Evolutionary conservation across 2,888 invertebrate species (phyloP).

Genomic region (Megastigmus dorsalis): DNA sequence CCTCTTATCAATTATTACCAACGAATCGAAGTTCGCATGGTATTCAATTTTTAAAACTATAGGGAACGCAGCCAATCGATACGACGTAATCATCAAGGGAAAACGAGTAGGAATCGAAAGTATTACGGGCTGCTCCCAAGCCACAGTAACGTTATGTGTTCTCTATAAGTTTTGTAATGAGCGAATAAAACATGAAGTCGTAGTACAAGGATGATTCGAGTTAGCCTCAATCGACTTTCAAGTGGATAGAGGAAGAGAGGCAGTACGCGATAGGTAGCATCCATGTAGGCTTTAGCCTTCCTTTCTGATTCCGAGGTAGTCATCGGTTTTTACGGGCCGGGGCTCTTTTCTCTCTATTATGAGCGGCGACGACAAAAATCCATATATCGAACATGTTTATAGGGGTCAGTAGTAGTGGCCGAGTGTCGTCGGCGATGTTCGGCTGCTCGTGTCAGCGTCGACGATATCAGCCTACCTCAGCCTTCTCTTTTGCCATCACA

Average conservation of each 20-base stretch:
- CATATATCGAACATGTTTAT: conserved; percentile 71
- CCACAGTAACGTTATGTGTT: not conserved
- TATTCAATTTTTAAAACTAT: not conserved
- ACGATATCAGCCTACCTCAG: not conserved
- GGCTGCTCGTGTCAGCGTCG: conserved; percentile 28
- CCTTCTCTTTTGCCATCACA: not conserved
- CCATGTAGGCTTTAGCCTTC: not conserved
- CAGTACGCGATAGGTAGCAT: not conserved
- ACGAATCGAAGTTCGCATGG: conserved; percentile 7
- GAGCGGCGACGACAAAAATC: conserved; percentile 57
- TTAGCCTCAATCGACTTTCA: conserved; percentile 6
- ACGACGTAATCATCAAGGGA: not conserved
- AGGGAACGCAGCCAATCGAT: conserved; percentile 9
- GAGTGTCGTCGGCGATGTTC: conserved; percentile 51
- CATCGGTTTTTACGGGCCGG: not conserved
- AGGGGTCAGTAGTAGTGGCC: conserved; percentile 69
- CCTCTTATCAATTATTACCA: conserved; percentile 25
- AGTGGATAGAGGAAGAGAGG: not conserved
- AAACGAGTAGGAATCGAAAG: not conserved
- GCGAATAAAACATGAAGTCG: not conserved
- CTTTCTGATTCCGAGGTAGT: not conserved
- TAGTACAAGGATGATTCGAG: not conserved
- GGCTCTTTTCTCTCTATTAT: conserved; percentile 30
- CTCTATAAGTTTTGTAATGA: not conserved
- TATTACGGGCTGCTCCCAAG: not conserved